Percentiles rank a stretch among this genome's conserved stretches.
Evolutionary conservation across 1,140 invertebrate genomes (phyloP).

Genomic region (Elymnias hypermnestra): DNA sequence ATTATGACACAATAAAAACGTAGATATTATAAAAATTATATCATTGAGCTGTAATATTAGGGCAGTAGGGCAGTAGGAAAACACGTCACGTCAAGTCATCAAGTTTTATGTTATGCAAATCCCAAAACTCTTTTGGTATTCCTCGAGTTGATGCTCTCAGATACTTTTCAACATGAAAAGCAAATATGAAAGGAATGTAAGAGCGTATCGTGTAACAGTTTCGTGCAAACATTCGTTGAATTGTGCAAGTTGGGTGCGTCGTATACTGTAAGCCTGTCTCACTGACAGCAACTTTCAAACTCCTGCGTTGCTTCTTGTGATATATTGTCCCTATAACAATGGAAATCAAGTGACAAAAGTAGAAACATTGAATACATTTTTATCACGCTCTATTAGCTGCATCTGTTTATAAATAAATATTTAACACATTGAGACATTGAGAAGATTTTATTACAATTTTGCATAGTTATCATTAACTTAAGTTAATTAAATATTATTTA

Average conservation of each 20-base stretch:
- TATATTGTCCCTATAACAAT: slow-evolving; percentile 8
- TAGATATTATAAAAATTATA: not conserved
- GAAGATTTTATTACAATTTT: no score
- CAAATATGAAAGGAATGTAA: slow-evolving; percentile 33
- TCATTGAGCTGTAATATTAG: not conserved
- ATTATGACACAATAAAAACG: no score
- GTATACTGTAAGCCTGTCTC: slow-evolving; percentile 42
- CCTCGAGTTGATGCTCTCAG: not conserved
- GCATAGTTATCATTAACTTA: no score
- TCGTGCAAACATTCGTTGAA: slow-evolving; percentile 45
- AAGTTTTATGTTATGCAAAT: slow-evolving; percentile 2
- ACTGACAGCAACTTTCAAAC: slow-evolving; percentile 48
- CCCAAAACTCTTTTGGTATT: not conserved
- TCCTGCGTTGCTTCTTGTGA: slow-evolving; percentile 21
- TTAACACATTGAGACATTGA: no score
- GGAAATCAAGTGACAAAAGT: no score
- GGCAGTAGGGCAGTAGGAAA: slow-evolving; percentile 1
- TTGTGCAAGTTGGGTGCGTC: slow-evolving; percentile 37
- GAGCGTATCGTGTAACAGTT: slow-evolving; percentile 31
- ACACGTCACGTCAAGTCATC: not conserved
- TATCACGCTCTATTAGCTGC: no score
- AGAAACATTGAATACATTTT: no score
- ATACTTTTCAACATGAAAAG: slow-evolving; percentile 11
- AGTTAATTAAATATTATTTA: no score
- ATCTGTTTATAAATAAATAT: no score